phyloP scores from a whole-genome alignment of 1,140 invertebrate species.

The Oppia nitens region DNA sequence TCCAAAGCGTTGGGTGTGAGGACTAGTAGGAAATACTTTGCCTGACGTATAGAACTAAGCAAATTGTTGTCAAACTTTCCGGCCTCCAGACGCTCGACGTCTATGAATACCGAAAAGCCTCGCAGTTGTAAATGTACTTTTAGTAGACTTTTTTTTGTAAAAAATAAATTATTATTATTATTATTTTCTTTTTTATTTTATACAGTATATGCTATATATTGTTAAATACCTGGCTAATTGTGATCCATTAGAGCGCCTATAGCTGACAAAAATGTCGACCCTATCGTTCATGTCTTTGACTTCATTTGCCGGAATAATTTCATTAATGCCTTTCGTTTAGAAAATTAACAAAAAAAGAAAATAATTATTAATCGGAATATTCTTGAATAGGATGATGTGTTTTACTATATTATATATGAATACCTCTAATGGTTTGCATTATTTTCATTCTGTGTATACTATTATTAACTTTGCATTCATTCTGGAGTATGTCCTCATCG shows the following conservation, averaged over 20 bases:
- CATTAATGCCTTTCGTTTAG: background rate
- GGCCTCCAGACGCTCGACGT: conserved; percentile 82
- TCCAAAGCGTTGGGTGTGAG: conserved; percentile 86
- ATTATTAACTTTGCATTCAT: conserved; percentile 78
- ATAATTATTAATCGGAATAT: background rate
- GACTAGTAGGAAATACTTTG: conserved; percentile 89
- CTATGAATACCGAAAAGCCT: conserved; percentile 86
- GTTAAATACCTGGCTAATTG: conserved; percentile 60
- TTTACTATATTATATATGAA: background rate
- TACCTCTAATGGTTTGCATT: conserved; percentile 51
- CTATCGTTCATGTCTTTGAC: conserved; percentile 45
- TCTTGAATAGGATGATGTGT: background rate
- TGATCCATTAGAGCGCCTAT: conserved; percentile 89
- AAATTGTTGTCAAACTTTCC: conserved; percentile 98
- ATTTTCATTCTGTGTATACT: conserved; percentile 84
- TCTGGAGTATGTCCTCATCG: conserved; percentile 72
- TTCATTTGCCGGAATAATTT: background rate
- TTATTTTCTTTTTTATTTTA: too few species aligned
- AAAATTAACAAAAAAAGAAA: background rate
- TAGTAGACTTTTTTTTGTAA: conserved; percentile 30
- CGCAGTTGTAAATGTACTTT: conserved; percentile 83
- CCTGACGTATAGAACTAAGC: conserved; percentile 85
- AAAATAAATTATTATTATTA: conserved; percentile 28
- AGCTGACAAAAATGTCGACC: conserved; percentile 94
- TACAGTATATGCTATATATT: background rate